These are phyloP conservation scores for Axea sp. DNA, from an alignment of 2,888 invertebrate species.

Conservation along the genomic window DNA sequence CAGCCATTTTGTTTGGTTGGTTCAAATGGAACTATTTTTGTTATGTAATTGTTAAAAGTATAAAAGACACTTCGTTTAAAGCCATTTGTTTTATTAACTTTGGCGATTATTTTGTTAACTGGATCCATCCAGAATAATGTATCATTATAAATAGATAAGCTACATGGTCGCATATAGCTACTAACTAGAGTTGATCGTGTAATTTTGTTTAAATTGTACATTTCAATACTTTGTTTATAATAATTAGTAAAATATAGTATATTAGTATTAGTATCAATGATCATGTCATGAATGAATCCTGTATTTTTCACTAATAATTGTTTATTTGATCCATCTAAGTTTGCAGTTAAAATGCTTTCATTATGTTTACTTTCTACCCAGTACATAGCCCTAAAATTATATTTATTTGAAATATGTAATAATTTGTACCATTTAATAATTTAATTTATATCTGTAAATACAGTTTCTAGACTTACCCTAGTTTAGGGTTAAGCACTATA, in stretches of 20 bases:
- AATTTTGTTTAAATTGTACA: conserved; percentile 2
- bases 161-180: not conserved
- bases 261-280: conserved; percentile 9
- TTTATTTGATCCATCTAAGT: conserved; percentile 14
- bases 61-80: not conserved
- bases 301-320: not conserved
- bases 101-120: not conserved
- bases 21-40: not conserved
- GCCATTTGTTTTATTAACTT: not conserved
- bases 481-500: conserved; percentile 9
- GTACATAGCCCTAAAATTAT: conserved; percentile 22
- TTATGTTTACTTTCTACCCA: conserved; percentile 11
- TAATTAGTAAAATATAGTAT: conserved; percentile 10
- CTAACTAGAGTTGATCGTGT: not conserved
- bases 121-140: conserved; percentile 1
- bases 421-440: too few relatives aligned
- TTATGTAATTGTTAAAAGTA: not conserved
- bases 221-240: not conserved
- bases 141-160: not conserved
- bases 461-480: conserved; percentile 19
- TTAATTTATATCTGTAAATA: too few relatives aligned
- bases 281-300: conserved; percentile 6
- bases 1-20: not conserved
- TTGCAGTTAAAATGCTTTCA: not conserved
- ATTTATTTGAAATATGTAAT: not conserved